phyloP scores from a whole-genome alignment of 2,888 invertebrate genomes.

The Phortica magna region DNA sequence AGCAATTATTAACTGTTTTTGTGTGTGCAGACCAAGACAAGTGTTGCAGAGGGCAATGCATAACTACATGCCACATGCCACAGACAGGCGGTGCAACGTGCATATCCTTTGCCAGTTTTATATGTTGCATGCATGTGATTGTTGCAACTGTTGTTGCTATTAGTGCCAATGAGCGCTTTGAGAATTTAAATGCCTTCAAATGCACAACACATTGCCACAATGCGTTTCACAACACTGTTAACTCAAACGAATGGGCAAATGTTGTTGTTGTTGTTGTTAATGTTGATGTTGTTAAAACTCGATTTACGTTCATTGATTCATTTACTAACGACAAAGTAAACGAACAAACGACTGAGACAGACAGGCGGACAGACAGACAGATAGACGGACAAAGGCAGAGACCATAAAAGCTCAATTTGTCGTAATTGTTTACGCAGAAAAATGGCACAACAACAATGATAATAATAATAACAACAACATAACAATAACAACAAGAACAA shows the following conservation, averaged over 20 bases:
- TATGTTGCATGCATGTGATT: background rate
- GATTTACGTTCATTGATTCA: background rate
- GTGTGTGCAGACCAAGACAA: too few species aligned
- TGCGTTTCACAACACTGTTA: too few species aligned
- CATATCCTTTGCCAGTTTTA: background rate
- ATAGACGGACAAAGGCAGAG: constrained; percentile 45
- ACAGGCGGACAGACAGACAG: background rate
- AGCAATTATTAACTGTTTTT: too few species aligned
- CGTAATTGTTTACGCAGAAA: constrained; percentile 75
- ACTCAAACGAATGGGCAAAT: too few species aligned
- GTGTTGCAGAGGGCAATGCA: too few species aligned
- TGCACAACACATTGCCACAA: background rate
- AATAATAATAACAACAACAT: constrained; percentile 18
- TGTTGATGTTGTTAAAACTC: too few species aligned
- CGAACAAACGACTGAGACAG: too few species aligned
- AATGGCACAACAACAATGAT: constrained; percentile 55
- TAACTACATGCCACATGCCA: too few species aligned
- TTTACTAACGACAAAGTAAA: too few species aligned
- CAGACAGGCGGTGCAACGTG: too few species aligned
- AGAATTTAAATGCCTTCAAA: constrained; percentile 3
- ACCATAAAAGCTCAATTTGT: constrained; percentile 74
- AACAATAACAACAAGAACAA: constrained; percentile 3
- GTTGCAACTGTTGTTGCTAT: background rate
- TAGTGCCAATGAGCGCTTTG: constrained; percentile 11
- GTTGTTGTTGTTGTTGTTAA: too few species aligned